Conservation (phyloP, 2,888 invertebrate genomes). For the Lepidochitona cinerea region DNA sequence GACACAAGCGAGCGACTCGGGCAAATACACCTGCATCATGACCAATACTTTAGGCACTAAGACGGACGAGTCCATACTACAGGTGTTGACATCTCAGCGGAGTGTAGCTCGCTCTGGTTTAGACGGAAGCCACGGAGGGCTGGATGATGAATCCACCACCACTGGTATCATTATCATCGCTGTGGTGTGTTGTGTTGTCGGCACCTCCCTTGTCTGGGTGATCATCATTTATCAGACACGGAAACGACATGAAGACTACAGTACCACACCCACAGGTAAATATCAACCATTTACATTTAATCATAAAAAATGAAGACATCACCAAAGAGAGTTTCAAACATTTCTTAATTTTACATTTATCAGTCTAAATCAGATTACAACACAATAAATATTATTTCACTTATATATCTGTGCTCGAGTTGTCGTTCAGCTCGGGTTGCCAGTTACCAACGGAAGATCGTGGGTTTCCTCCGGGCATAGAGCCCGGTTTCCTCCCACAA, state of each 20-base stretch:
- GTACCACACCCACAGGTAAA: slow-evolving; percentile 65
- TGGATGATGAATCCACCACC: slow-evolving; percentile 80
- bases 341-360: too few species aligned
- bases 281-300: too few species aligned
- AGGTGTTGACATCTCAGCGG: slow-evolving; percentile 78
- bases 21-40: slow-evolving; percentile 91
- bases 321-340: too few species aligned
- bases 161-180: slow-evolving; percentile 91
- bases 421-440: too few species aligned
- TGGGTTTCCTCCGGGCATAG: too few species aligned
- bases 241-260: slow-evolving; percentile 72
- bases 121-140: slow-evolving; percentile 41
- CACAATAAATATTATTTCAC: too few species aligned
- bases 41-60: slow-evolving; percentile 87
- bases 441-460: too few species aligned
- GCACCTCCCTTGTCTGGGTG: slow-evolving; percentile 93
- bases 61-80: slow-evolving; percentile 80
- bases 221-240: slow-evolving; percentile 90
- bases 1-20: slow-evolving; percentile 83
- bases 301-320: too few species aligned
- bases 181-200: slow-evolving; percentile 90
- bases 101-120: slow-evolving; percentile 7
- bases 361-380: too few species aligned
- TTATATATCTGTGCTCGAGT: too few species aligned
- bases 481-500: too few species aligned